Evolutionary conservation across 2,113 vertebrate species (phyloP).

Genomic region (Macrotis lagotis): DNA sequence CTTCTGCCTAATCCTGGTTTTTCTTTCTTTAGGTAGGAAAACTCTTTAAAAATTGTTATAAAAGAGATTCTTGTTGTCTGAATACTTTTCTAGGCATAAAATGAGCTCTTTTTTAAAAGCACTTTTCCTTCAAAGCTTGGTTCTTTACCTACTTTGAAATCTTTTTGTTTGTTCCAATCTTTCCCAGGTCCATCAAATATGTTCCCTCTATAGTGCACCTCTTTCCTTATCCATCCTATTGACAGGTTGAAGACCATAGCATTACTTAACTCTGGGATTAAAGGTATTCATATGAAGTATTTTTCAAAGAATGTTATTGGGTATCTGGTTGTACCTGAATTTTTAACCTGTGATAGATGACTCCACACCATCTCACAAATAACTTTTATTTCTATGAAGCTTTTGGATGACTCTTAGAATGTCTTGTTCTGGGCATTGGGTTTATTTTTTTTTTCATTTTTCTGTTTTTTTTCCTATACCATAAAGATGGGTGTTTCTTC

Average conservation of each 20-base stretch:
- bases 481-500: constrained; percentile 61
- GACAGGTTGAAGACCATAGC: constrained; percentile 47
- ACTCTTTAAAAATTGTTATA: constrained; percentile 26
- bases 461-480: constrained; percentile 57
- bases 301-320: constrained; percentile 71
- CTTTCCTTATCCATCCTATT: constrained; percentile 49
- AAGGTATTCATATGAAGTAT: constrained; percentile 11
- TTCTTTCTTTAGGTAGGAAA: constrained; percentile 61
- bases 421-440: constrained; percentile 70
- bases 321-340: constrained; percentile 70
- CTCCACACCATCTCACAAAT: constrained; percentile 48
- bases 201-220: constrained; percentile 17
- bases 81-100: constrained; percentile 22
- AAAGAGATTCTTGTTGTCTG: constrained; percentile 56
- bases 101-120: constrained; percentile 61
- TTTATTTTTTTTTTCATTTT: constrained; percentile 71
- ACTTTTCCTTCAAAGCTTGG: constrained; percentile 64
- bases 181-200: constrained; percentile 4
- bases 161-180: constrained; percentile 30
- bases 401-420: constrained; percentile 68
- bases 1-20: constrained; percentile 62
- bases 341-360: constrained; percentile 76
- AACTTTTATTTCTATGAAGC: constrained; percentile 72
- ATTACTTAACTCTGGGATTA: constrained; percentile 42
- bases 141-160: constrained; percentile 37